Conservation (phyloP, 2,797 vertebrate species). For the Bradypodion pumilum region DNA sequence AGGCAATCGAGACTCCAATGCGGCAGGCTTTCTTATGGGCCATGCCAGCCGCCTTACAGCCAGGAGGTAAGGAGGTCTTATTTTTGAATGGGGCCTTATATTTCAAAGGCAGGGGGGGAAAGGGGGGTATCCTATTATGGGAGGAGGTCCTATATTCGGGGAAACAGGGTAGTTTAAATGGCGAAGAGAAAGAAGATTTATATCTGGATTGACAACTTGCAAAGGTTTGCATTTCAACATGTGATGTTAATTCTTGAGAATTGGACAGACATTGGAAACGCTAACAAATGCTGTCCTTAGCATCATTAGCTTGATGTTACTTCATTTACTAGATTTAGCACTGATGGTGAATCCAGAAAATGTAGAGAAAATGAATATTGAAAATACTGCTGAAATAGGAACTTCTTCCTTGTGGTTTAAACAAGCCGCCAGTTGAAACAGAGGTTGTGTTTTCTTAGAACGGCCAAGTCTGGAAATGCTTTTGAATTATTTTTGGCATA, state of each 20-base stretch:
- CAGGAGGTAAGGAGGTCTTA: too few species aligned
- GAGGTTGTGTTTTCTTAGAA: conserved; percentile 71
- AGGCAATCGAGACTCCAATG: too few species aligned
- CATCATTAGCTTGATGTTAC: conserved; percentile 38
- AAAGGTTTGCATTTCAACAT: conserved; percentile 36
- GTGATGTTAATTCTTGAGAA: conserved; percentile 32
- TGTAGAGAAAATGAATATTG: conserved; percentile 55
- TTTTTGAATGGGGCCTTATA: too few species aligned
- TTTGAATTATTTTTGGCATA: conserved; percentile 74
- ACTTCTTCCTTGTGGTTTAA: conserved; percentile 71
- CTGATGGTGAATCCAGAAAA: conserved; percentile 63
- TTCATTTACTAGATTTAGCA: conserved; percentile 59
- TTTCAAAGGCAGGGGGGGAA: too few species aligned
- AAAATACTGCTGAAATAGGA: conserved; percentile 69
- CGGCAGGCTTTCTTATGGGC: too few species aligned
- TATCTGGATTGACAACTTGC: conserved; percentile 17
- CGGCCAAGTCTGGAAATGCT: conserved; percentile 70
- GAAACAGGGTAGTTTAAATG: conserved; percentile 3
- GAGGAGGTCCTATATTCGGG: too few species aligned
- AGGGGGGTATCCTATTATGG: too few species aligned
- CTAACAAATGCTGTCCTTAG: conserved; percentile 34
- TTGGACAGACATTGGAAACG: conserved; percentile 28
- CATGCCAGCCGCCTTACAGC: too few species aligned
- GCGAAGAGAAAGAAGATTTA: conserved; percentile 11
- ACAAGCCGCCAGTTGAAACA: conserved; percentile 70